A percentile compares a stretch with the other conserved stretches of the same genome.
Conservation (phyloP, 2,888 invertebrate genomes). For the Drosophila hawaiiensis region DNA sequence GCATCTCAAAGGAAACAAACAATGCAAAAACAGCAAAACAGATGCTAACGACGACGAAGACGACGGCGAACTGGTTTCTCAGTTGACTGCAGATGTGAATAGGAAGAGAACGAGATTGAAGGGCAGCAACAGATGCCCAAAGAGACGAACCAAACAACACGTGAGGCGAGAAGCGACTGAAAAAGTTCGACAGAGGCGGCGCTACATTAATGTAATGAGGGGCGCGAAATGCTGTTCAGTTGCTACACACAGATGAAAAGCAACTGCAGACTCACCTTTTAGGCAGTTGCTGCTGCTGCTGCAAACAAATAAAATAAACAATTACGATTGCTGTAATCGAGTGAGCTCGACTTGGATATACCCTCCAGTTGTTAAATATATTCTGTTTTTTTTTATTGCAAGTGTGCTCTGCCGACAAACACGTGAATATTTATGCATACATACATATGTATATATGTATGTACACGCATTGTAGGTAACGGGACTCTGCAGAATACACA, state of each 20-base stretch:
- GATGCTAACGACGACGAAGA: constrained; percentile 7
- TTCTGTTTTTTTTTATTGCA: too few species aligned
- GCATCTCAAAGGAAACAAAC: constrained; percentile 40
- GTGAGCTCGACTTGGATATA: too few species aligned
- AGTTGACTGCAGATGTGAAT: constrained; percentile 41
- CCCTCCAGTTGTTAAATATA: too few species aligned
- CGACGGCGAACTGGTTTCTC: constrained; percentile 52
- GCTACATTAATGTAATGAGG: not conserved
- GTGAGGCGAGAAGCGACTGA: constrained; percentile 7
- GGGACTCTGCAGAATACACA: too few species aligned
- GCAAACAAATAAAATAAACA: too few species aligned
- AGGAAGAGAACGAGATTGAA: constrained; percentile 38
- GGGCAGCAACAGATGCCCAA: constrained; percentile 62
- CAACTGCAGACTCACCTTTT: constrained; percentile 8
- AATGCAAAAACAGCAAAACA: constrained; percentile 18
- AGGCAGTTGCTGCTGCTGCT: constrained; percentile 1
- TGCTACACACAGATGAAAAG: not conserved
- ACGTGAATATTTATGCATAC: too few species aligned
- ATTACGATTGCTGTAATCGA: too few species aligned
- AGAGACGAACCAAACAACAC: constrained; percentile 23
- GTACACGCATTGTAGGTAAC: too few species aligned
- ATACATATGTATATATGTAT: too few species aligned
- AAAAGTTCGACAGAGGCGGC: constrained; percentile 13
- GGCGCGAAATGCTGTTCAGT: not conserved
- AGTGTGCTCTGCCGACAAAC: too few species aligned